Conservation (phyloP, 2,797 vertebrate genomes). For the Microchirus variegatus region DNA sequence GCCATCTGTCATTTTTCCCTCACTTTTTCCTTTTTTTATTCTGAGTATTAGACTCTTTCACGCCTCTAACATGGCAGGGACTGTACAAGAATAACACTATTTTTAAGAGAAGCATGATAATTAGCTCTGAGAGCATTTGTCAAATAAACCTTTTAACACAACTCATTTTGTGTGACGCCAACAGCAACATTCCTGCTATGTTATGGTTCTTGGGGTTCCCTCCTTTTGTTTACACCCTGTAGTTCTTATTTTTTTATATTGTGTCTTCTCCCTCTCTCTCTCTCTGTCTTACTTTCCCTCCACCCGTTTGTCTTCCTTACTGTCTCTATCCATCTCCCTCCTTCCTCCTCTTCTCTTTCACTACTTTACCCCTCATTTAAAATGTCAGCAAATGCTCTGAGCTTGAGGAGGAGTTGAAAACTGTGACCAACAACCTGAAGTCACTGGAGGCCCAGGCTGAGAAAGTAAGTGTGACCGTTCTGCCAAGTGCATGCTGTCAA, state of each 20-base stretch:
- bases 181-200: conserved; percentile 70
- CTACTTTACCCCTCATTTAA: conserved; percentile 75
- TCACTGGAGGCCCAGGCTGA: conserved; percentile 99
- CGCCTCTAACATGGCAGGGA: conserved; percentile 72
- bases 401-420: conserved; percentile 99
- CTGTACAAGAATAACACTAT: conserved; percentile 46
- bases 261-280: conserved; percentile 62
- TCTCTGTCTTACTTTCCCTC: conserved; percentile 30
- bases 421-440: conserved; percentile 99
- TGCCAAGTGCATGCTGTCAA: conserved; percentile 53
- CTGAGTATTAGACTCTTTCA: conserved; percentile 23
- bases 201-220: conserved; percentile 67
- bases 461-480: conserved; percentile 89
- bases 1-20: conserved; percentile 10
- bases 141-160: neutral
- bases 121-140: neutral
- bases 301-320: conserved; percentile 38
- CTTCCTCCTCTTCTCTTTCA: conserved; percentile 63
- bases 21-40: conserved; percentile 27
- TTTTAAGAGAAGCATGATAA: conserved; percentile 14
- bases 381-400: conserved; percentile 99
- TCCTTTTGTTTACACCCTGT: conserved; percentile 53
- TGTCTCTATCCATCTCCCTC: neutral
- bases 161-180: conserved; percentile 3
- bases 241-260: conserved; percentile 68